phyloP scores from a whole-genome alignment of 2,888 invertebrate genomes.

The Odontothrips loti region DNA sequence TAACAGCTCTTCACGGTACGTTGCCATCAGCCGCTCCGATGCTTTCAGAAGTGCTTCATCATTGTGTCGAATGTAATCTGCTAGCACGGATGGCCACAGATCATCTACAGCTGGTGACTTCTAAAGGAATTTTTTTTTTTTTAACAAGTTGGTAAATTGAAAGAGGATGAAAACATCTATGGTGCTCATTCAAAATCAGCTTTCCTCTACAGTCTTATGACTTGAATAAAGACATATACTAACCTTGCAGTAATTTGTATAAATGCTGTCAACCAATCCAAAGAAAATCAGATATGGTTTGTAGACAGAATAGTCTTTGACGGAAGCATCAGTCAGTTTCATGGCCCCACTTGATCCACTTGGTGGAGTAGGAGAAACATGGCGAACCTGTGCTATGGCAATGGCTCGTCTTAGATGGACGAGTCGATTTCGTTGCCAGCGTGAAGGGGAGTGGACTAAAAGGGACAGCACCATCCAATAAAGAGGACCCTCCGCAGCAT shows the following conservation, averaged over 20 bases:
- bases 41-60: conserved; percentile 86
- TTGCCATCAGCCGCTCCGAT: conserved; percentile 74
- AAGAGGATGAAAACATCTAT: not conserved
- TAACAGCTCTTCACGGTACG: conserved; percentile 82
- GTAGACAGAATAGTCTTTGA: conserved; percentile 72
- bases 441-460: conserved; percentile 68
- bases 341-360: conserved; percentile 47
- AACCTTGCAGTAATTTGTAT: conserved; percentile 81
- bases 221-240: conserved; percentile 37
- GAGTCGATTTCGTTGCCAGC: conserved; percentile 70
- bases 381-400: conserved; percentile 71
- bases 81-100: conserved; percentile 84
- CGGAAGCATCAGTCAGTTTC: conserved; percentile 51
- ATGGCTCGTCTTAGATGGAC: conserved; percentile 73
- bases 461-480: conserved; percentile 80
- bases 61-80: conserved; percentile 90
- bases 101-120: conserved; percentile 60
- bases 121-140: conserved; percentile 47
- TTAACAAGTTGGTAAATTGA: not conserved
- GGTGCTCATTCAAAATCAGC: not conserved
- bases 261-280: conserved; percentile 78
- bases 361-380: conserved; percentile 51
- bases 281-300: conserved; percentile 77
- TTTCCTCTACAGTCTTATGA: not conserved
- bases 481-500: conserved; percentile 88